Conservation (phyloP, 2,113 vertebrate genomes). For the Pipra filicauda region DNA sequence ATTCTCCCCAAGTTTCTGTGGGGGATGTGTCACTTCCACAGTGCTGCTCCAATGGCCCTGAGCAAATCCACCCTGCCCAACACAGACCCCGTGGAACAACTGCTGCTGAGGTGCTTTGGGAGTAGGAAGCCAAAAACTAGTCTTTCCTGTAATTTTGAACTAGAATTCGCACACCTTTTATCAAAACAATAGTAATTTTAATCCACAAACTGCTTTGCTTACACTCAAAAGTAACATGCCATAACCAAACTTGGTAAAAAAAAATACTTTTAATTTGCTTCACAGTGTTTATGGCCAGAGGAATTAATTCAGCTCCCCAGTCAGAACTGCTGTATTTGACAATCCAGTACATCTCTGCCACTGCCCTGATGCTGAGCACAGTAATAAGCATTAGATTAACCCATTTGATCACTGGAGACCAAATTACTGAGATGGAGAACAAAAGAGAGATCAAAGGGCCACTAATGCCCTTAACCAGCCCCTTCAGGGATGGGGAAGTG, state of each 20-base stretch:
- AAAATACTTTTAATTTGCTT: not conserved
- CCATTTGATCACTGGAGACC: not conserved
- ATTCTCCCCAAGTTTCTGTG: not conserved
- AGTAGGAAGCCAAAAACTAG: not conserved
- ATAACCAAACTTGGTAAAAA: not conserved
- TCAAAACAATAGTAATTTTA: not conserved
- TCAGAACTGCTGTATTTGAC: not conserved
- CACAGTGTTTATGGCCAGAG: not conserved
- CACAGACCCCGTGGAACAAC: not conserved
- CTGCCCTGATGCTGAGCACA: not conserved
- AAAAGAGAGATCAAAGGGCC: constrained; percentile 39
- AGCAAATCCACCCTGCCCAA: not conserved
- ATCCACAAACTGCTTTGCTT: not conserved
- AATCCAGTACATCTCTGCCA: not conserved
- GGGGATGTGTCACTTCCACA: not conserved
- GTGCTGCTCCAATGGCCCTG: not conserved
- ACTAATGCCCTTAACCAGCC: constrained; percentile 20
- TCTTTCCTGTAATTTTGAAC: not conserved
- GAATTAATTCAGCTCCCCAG: not conserved
- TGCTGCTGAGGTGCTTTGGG: not conserved
- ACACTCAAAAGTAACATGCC: not conserved
- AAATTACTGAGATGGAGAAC: not conserved
- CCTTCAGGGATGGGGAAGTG: constrained; percentile 28
- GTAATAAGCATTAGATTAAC: not conserved
- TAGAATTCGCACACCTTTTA: not conserved